Evolutionary conservation across 2,888 invertebrate species (phyloP).

Genomic region (Megaustenia siamemsis): DNA sequence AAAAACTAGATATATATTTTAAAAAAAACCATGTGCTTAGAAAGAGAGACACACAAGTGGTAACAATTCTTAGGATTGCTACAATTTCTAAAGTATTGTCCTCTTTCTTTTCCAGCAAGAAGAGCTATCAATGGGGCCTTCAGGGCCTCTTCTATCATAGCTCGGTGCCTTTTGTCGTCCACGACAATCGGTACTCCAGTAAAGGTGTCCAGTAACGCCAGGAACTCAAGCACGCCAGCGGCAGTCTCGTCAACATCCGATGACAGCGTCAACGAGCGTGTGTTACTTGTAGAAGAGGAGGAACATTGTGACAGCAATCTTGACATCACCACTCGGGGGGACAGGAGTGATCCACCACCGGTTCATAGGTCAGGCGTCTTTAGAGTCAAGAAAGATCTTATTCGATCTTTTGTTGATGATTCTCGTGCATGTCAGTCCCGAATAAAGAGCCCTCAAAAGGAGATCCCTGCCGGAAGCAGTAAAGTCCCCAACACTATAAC

Average conservation of each 20-base stretch:
- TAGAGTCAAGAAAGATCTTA: constrained; percentile 14
- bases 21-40: no score
- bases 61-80: neutral
- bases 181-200: neutral
- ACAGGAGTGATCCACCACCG: neutral
- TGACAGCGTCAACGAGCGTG: neutral
- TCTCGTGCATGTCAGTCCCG: neutral
- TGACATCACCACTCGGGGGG: neutral
- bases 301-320: neutral
- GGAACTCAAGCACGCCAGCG: neutral
- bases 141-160: constrained; percentile 30
- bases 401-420: neutral
- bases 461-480: no score
- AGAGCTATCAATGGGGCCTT: neutral
- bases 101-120: neutral
- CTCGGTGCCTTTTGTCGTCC: constrained; percentile 26
- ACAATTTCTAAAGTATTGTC: neutral
- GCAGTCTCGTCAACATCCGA: constrained; percentile 45
- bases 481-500: no score
- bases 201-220: neutral
- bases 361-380: neutral
- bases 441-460: neutral
- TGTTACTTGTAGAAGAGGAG: neutral
- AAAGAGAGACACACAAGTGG: no score
- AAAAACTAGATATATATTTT: no score